Percentiles rank a stretch among this genome's conserved stretches.
Conservation (phyloP, 2,113 vertebrate species). For the Siniperca knerii region DNA sequence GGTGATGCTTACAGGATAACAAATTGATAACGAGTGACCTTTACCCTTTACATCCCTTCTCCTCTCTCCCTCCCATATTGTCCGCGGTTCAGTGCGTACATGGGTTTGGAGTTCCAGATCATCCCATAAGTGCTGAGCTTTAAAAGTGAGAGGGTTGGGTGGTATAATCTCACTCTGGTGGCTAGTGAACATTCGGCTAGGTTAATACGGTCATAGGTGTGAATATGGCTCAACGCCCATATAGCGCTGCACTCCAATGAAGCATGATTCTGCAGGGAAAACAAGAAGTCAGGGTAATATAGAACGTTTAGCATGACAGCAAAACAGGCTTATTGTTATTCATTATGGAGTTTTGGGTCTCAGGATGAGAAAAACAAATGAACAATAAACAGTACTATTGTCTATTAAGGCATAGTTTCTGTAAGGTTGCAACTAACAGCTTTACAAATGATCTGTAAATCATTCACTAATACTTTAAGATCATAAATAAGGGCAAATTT, state of each 20-base stretch:
- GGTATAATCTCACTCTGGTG: slow-evolving; percentile 71
- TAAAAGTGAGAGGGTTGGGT: slow-evolving; percentile 42
- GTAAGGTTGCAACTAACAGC: neutral
- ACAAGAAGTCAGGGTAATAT: slow-evolving; percentile 40
- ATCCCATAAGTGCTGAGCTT: slow-evolving; percentile 73
- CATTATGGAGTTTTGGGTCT: slow-evolving; percentile 46
- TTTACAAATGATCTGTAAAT: neutral
- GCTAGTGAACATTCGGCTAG: slow-evolving; percentile 56
- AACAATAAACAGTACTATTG: neutral
- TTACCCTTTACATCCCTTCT: slow-evolving; percentile 53
- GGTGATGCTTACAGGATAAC: slow-evolving; percentile 58
- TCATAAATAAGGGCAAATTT: too few relatives aligned
- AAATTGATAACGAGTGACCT: slow-evolving; percentile 69
- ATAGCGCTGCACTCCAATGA: slow-evolving; percentile 43
- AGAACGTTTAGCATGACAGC: slow-evolving; percentile 43
- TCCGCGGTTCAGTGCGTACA: slow-evolving; percentile 64
- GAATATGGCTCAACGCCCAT: slow-evolving; percentile 46
- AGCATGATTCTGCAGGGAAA: slow-evolving; percentile 64
- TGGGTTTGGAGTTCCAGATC: slow-evolving; percentile 55
- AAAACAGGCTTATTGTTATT: slow-evolving; percentile 52
- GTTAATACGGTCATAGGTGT: slow-evolving; percentile 71
- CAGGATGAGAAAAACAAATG: slow-evolving; percentile 16
- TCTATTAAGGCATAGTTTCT: neutral
- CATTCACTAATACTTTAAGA: neutral
- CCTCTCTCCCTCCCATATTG: slow-evolving; percentile 56